Conservation (phyloP, 1,140 invertebrate genomes). For the Drosophila simulans region DNA sequence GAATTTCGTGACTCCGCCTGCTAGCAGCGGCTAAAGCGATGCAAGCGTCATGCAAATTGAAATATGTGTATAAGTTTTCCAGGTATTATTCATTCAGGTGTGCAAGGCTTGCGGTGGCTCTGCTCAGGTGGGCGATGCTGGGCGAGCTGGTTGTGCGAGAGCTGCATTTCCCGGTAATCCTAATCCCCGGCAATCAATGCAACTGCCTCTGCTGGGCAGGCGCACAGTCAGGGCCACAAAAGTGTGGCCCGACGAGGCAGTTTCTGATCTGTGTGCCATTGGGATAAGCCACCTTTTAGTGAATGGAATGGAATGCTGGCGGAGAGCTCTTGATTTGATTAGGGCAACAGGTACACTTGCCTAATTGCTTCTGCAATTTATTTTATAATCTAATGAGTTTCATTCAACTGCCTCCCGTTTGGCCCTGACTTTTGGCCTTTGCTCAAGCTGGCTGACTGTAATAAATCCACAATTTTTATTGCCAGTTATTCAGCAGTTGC, state of each 20-base stretch:
- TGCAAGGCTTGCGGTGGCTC: background rate
- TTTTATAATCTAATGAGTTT: background rate
- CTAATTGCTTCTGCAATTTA: constrained; percentile 1
- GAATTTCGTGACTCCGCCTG: constrained; percentile 33
- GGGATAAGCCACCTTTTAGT: constrained; percentile 12
- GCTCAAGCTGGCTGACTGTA: background rate
- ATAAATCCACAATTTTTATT: no score
- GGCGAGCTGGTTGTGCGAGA: background rate
- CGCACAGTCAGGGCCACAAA: constrained; percentile 18
- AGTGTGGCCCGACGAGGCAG: background rate
- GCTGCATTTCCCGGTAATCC: constrained; percentile 41
- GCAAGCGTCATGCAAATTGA: constrained; percentile 30
- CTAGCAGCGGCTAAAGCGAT: constrained; percentile 25
- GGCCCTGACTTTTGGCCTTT: background rate
- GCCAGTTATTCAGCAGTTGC: no score
- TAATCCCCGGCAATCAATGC: constrained; percentile 32
- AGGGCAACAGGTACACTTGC: constrained; percentile 1
- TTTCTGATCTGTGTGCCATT: constrained; percentile 23
- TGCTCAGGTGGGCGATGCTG: background rate
- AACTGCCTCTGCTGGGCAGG: background rate
- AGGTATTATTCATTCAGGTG: constrained; percentile 6
- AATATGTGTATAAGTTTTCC: background rate
- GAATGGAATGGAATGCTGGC: background rate
- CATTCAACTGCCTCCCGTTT: background rate
- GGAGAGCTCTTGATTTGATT: background rate